Conservation (phyloP, 2,113 vertebrate species). For the Megaleporinus macrocephalus region DNA sequence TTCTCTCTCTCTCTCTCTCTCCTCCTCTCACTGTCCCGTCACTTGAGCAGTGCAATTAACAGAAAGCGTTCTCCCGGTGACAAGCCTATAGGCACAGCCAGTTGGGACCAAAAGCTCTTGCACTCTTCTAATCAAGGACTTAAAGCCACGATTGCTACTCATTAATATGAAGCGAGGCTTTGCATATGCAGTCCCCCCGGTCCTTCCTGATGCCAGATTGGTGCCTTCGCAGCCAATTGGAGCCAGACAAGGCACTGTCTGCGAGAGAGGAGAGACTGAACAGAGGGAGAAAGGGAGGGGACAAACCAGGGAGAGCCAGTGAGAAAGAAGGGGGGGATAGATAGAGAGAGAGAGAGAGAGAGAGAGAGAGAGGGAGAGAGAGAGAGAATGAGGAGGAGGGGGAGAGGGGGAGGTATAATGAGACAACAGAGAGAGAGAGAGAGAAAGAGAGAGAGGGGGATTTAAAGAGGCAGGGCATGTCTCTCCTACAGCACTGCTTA, state of each 20-base stretch:
- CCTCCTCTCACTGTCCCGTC: slow-evolving; percentile 75
- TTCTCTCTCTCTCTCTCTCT: slow-evolving; percentile 48
- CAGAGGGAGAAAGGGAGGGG: slow-evolving; percentile 70
- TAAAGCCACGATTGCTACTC: slow-evolving; percentile 95
- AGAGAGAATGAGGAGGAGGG: slow-evolving; percentile 49
- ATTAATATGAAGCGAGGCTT: slow-evolving; percentile 96
- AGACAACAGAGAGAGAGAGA: slow-evolving; percentile 67
- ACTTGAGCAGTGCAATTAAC: slow-evolving; percentile 89
- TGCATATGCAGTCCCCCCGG: slow-evolving; percentile 94
- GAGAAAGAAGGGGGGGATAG: slow-evolving; percentile 54
- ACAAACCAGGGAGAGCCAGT: slow-evolving; percentile 57
- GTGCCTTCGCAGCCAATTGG: slow-evolving; percentile 86
- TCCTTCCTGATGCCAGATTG: slow-evolving; percentile 82
- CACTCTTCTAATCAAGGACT: slow-evolving; percentile 98
- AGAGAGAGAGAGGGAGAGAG: slow-evolving; percentile 57
- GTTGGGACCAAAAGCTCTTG: slow-evolving; percentile 94
- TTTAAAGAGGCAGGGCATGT: slow-evolving; percentile 72
- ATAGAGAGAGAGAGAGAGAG: slow-evolving; percentile 56
- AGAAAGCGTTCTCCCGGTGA: slow-evolving; percentile 79
- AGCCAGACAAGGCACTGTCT: slow-evolving; percentile 74
- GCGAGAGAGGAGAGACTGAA: slow-evolving; percentile 71
- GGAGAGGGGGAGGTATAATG: slow-evolving; percentile 59
- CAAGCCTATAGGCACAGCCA: slow-evolving; percentile 84
- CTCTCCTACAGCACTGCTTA: slow-evolving; percentile 58
- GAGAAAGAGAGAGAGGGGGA: slow-evolving; percentile 71